Evolutionary conservation across 2,797 vertebrate species (phyloP), one percentile per base, ranked within the genome.

Genomic region (Otolemur crassicaudatus): DNA sequence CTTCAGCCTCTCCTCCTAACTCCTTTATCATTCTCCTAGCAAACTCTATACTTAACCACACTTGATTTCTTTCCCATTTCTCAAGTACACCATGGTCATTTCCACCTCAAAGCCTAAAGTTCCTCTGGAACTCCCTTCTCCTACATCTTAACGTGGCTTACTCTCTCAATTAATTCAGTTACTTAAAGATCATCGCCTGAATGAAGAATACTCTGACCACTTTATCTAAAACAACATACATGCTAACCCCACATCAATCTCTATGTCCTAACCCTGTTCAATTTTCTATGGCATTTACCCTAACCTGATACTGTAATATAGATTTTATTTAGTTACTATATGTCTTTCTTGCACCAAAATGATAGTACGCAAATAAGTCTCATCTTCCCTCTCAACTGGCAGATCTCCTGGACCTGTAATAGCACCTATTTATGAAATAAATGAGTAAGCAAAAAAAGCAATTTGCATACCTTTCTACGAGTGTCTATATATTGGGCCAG

Each of bases 41-140:
- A 82, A 94, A 94, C 10, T 80, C 25, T 37, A 40, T 22, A 85
- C 10, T 46, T 70, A 58, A 85, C 40, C 49, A 77, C 16, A 63
- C 14, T 29, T 93, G 61, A 83, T 79, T 69, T 69, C 40, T 67
- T 92, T 90, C 70, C 76, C 65, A 77, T 58, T 90, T 90, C 87
- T 93, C 65, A 96, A 89, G 31, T 29, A 85, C 20, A 83, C 56
- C 43, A 40, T 76, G 46, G 34, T 85, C 46, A 81, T 37, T 94
- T 88, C 60, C 56, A 92, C 27, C 40, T 80, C 67, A 83, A 46
- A 40, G 25, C 16, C 37, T 73, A 29, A 90, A 67, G 23, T 79
- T 91, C 56, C 80, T 34, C 16, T 79, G 63, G 31, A 65, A 93
- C 60, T 96, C 58, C 82, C 75, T 72, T 69, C 40, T 87, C 79